phyloP scores from a whole-genome alignment of 2,888 invertebrate genomes.

The Drosophila acutilabella region DNA sequence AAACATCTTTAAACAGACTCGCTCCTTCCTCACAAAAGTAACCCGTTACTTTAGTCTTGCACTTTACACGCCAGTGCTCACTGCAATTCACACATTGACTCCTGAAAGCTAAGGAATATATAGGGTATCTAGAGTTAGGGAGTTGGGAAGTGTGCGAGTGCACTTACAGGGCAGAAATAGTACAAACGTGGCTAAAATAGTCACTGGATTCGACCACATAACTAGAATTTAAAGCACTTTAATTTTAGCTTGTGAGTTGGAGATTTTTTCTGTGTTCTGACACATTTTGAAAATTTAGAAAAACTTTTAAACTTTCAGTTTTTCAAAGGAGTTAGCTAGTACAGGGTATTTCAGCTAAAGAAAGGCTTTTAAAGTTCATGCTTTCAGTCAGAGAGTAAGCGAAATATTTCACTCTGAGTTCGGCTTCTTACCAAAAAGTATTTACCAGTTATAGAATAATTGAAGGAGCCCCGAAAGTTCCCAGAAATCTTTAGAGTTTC shows the following conservation, averaged over 20 bases:
- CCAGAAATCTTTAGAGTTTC: constrained; percentile 45
- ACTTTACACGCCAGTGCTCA: neutral
- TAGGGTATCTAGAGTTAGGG: neutral
- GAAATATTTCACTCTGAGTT: too few relatives aligned
- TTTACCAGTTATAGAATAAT: constrained; percentile 36
- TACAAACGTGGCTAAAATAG: constrained; percentile 9
- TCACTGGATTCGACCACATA: constrained; percentile 2
- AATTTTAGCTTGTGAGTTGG: neutral
- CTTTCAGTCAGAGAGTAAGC: too few relatives aligned
- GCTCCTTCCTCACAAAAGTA: constrained; percentile 26
- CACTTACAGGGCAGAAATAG: constrained; percentile 18
- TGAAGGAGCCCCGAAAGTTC: constrained; percentile 49
- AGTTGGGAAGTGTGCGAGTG: neutral
- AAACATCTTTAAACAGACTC: neutral
- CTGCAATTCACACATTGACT: constrained; percentile 38
- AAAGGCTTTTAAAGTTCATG: constrained; percentile 63
- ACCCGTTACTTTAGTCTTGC: constrained; percentile 13
- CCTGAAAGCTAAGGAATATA: constrained; percentile 6
- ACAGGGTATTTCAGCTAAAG: too few relatives aligned
- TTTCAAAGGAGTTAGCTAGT: too few relatives aligned
- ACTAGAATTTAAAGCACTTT: neutral
- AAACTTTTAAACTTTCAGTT: neutral
- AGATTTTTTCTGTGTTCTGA: constrained; percentile 5
- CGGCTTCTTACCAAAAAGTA: too few relatives aligned
- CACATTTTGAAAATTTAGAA: constrained; percentile 6